These are phyloP conservation scores for Antrozous pallidus DNA, from an alignment of 2,797 vertebrate species.

Conservation along the genomic window DNA sequence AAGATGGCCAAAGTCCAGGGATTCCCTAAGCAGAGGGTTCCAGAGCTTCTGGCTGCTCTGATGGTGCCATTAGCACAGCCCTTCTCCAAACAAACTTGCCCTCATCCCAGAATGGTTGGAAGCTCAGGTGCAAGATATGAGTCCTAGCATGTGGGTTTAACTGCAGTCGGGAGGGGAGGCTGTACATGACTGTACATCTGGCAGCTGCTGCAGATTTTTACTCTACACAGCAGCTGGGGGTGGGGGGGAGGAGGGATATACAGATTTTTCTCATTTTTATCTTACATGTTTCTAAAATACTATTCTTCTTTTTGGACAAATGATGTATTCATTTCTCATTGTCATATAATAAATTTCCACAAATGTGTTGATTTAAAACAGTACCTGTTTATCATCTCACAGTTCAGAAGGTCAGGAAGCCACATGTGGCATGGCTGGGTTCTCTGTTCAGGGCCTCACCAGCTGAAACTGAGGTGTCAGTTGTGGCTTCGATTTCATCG, in stretches of 20 bases:
- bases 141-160: neutral
- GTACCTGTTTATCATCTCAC: neutral
- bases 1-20: neutral
- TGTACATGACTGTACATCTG: neutral
- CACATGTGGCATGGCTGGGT: neutral
- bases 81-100: neutral
- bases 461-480: neutral
- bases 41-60: neutral
- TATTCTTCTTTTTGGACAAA: neutral
- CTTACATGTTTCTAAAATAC: neutral
- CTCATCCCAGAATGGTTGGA: neutral
- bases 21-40: neutral
- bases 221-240: neutral
- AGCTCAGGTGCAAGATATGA: neutral
- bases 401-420: neutral
- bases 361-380: neutral
- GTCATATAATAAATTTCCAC: neutral
- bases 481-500: neutral
- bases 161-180: neutral
- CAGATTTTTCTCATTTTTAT: neutral
- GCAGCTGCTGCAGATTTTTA: neutral
- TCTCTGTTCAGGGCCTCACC: neutral
- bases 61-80: neutral
- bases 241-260: accelerated
- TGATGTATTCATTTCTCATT: neutral